Evolutionary conservation across 2,888 invertebrate species (phyloP), one percentile per base, ranked within the genome.

Genomic region (Pyrochroa serraticornis): DNA sequence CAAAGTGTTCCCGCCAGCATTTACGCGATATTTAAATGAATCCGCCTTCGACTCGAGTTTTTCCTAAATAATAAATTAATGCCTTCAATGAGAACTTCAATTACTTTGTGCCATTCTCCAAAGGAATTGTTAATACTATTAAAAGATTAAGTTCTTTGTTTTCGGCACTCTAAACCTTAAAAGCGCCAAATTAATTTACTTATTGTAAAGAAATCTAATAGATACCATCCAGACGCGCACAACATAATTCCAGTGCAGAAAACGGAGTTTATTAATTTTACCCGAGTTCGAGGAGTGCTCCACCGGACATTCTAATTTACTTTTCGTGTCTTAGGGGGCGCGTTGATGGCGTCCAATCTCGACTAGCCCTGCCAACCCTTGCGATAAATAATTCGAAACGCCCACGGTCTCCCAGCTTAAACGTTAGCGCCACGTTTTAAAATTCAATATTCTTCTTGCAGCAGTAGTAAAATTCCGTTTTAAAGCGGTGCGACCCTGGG

Each of bases 401-500:
- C 10, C 10, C n/a, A n/a, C n/a, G n/a, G n/a, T n/a, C n/a, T n/a
- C n/a, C n/a, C n/a, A 12, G 22, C 7, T 3, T 31, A 43, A 38
- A 48, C 22, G 36, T 13, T 8, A 14, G 9, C 36, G 14, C 7
- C 43, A 9, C 48, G 44, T 44, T 55, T 58, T 63, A 60, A 63
- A 63, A 65, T 67, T 67, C 64, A 64, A 64, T 67, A 62, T 65
- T 62, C 64, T 49, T 59, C 53, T 58, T 44, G 53, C 41, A 34
- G 46, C 46, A 47, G 50, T 58, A 60, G 61, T 63, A 58, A 63
- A 66, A 64, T 54, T 57, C 53, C 43, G 58, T 60, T 63, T 62
- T 55, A 62, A 65, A 63, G 58, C 55, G 62, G 66, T 65, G 58
- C 48, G 60, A 52, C 70, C 65, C 68, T 38, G 50, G 70, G 68